These are phyloP conservation scores for Drosophila leonis DNA, from an alignment of 2,888 invertebrate genomes.

Conservation along the genomic window DNA sequence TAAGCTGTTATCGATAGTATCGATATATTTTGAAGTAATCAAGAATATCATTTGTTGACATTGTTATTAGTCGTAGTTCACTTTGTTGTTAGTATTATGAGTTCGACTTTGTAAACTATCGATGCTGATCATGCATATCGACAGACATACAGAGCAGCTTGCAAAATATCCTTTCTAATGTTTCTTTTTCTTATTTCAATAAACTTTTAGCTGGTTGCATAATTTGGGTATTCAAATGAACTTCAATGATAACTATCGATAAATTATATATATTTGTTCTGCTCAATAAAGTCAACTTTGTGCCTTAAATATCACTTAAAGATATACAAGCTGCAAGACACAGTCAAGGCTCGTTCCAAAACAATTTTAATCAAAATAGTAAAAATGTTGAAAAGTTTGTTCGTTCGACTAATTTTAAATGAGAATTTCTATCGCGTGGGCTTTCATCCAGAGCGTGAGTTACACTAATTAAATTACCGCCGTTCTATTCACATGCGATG, in stretches of 20 bases:
- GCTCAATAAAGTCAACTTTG: background rate
- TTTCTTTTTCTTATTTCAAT: too few relatives aligned
- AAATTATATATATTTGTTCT: background rate
- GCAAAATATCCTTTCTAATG: too few relatives aligned
- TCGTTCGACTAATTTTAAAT: constrained; percentile 9
- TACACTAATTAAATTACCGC: constrained; percentile 22
- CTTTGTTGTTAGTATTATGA: too few relatives aligned
- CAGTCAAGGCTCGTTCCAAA: background rate
- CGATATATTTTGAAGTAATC: too few relatives aligned
- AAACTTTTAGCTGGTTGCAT: too few relatives aligned
- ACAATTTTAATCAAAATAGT: background rate
- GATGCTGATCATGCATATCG: too few relatives aligned
- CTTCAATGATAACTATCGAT: background rate
- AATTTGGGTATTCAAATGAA: too few relatives aligned
- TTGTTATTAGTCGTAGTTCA: too few relatives aligned
- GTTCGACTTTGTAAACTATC: too few relatives aligned
- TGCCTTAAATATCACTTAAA: background rate
- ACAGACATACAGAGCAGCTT: too few relatives aligned
- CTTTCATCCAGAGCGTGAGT: background rate
- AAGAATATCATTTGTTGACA: too few relatives aligned
- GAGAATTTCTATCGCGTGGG: background rate
- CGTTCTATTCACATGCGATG: constrained; percentile 11
- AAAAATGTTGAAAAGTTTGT: constrained; percentile 11
- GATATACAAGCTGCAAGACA: background rate
- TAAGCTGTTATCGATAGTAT: background rate